Conservation (phyloP, 2,797 vertebrate genomes). For the Notoglanidium macrostoma region DNA sequence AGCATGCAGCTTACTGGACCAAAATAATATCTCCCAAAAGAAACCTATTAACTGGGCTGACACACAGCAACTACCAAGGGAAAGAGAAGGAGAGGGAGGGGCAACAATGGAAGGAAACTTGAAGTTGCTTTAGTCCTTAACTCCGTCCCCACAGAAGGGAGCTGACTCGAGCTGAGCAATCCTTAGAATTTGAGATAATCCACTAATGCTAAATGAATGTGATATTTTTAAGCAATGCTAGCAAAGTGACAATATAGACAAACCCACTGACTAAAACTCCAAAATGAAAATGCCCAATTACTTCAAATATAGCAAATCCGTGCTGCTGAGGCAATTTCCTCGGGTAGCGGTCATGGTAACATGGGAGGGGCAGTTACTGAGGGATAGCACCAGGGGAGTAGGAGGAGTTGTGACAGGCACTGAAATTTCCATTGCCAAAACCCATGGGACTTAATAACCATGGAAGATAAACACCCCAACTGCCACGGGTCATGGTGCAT, state of each 20-base stretch:
- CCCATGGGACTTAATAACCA: slow-evolving; percentile 67
- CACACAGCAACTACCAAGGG: slow-evolving; percentile 63
- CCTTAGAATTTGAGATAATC: slow-evolving; percentile 60
- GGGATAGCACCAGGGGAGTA: slow-evolving; percentile 48
- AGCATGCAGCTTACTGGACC: slow-evolving; percentile 79
- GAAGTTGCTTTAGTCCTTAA: slow-evolving; percentile 56
- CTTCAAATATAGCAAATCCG: slow-evolving; percentile 24
- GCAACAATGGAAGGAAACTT: slow-evolving; percentile 63
- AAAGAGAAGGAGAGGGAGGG: slow-evolving; percentile 50
- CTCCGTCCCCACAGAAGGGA: slow-evolving; percentile 44
- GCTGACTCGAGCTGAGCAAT: slow-evolving; percentile 59
- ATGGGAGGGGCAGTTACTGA: slow-evolving; percentile 40
- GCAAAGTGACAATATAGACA: slow-evolving; percentile 48
- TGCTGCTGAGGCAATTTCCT: slow-evolving; percentile 32
- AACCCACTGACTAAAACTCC: slow-evolving; percentile 55
- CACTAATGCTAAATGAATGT: slow-evolving; percentile 62
- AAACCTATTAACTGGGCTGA: slow-evolving; percentile 78
- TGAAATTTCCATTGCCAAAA: slow-evolving; percentile 66
- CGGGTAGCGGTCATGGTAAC: slow-evolving; percentile 40
- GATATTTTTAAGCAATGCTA: slow-evolving; percentile 56
- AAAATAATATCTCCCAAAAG: slow-evolving; percentile 80
- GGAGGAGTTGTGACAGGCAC: slow-evolving; percentile 57
- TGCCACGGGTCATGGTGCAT: slow-evolving; percentile 65
- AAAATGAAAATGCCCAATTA: slow-evolving; percentile 58
- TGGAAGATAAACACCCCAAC: slow-evolving; percentile 73